Percentiles rank a stretch among this genome's conserved stretches.
Conservation (phyloP, 2,888 invertebrate genomes). For the Ecliptopera silaceata region DNA sequence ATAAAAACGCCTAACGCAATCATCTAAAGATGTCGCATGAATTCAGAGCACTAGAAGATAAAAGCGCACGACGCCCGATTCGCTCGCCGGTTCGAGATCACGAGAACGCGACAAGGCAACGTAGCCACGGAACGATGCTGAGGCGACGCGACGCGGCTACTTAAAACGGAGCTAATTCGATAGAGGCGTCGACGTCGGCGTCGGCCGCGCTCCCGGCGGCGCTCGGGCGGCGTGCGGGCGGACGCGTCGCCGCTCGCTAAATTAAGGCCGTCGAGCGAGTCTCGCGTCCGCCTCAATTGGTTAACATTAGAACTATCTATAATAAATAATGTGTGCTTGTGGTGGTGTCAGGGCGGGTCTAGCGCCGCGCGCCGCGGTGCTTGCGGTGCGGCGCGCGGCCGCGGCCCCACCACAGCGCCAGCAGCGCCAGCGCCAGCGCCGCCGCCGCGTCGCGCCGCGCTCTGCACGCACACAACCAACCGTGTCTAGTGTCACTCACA, state of each 20-base stretch:
- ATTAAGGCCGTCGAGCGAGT: constrained; percentile 60
- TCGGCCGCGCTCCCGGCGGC: constrained; percentile 42
- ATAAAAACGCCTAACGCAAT: constrained; percentile 30
- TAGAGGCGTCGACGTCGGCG: constrained; percentile 22
- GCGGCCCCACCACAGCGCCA: constrained; percentile 67
- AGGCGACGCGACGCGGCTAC: constrained; percentile 31
- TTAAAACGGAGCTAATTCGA: constrained; percentile 32
- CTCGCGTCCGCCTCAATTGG: constrained; percentile 71
- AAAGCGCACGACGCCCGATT: constrained; percentile 44
- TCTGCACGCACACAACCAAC: constrained; percentile 44
- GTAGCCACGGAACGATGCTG: constrained; percentile 32
- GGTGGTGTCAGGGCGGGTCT: constrained; percentile 75
- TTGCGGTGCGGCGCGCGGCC: constrained; percentile 76
- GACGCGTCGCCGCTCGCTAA: constrained; percentile 59
- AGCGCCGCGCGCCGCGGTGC: constrained; percentile 82
- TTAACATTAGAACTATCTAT: constrained; percentile 81
- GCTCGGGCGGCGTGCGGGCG: constrained; percentile 52
- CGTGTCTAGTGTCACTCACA: neutral
- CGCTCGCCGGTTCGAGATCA: constrained; percentile 25
- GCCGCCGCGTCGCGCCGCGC: constrained; percentile 61
- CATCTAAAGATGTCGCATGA: constrained; percentile 39
- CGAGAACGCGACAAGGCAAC: constrained; percentile 18
- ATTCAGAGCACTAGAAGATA: constrained; percentile 40
- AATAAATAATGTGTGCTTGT: constrained; percentile 63
- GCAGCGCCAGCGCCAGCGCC: constrained; percentile 67